Conservation (phyloP, 2,113 vertebrate species). For the Cheirogaleus medius region DNA sequence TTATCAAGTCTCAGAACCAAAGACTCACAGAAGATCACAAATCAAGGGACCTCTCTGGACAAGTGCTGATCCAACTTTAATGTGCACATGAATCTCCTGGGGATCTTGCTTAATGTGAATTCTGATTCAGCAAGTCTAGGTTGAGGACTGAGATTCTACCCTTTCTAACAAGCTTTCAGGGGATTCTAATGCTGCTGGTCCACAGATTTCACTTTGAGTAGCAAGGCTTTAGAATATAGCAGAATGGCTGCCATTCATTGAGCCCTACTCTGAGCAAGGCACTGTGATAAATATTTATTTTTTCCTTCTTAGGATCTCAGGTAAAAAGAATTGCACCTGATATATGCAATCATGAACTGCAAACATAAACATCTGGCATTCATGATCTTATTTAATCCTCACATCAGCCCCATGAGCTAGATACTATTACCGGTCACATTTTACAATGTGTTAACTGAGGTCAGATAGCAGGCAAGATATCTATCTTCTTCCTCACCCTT, state of each 20-base stretch:
- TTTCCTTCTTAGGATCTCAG: background rate
- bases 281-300: background rate
- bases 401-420: background rate
- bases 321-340: background rate
- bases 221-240: conserved; percentile 29
- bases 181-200: background rate
- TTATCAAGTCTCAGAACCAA: conserved; percentile 31
- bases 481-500: background rate
- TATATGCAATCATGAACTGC: background rate
- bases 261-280: background rate
- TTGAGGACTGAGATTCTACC: background rate
- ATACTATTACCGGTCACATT: background rate
- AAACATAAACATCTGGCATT: conserved; percentile 3
- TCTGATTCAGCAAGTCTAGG: conserved; percentile 1
- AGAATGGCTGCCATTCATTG: background rate
- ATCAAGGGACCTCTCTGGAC: background rate
- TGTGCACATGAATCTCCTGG: background rate
- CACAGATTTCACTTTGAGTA: background rate
- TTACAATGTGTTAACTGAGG: background rate
- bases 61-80: background rate
- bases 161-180: background rate
- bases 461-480: background rate
- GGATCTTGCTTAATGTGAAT: conserved; percentile 9
- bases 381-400: background rate
- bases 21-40: conserved; percentile 6